phyloP scores from a whole-genome alignment of 2,113 vertebrate genomes.

The Petromus typicus region DNA sequence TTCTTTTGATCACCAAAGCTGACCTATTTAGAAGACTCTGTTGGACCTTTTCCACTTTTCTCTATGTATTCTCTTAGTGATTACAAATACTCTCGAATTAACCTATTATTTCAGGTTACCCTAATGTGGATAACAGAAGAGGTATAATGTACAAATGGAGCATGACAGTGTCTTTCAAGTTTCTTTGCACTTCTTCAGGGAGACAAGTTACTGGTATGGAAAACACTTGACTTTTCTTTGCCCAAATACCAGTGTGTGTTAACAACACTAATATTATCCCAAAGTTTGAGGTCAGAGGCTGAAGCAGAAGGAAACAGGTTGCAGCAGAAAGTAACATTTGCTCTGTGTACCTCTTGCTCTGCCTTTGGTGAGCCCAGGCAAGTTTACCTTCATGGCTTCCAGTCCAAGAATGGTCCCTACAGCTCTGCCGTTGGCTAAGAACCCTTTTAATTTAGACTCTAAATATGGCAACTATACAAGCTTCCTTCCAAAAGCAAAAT shows the following conservation, averaged over 20 bases:
- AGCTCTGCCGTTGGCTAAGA: not conserved
- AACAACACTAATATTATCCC: not conserved
- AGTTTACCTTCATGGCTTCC: not conserved
- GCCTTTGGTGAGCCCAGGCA: not conserved
- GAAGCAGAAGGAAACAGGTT: not conserved
- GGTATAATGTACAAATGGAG: not conserved
- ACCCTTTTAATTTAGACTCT: not conserved
- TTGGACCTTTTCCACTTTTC: not conserved
- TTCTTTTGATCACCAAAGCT: not conserved
- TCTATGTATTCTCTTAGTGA: not conserved
- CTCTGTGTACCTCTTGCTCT: not conserved
- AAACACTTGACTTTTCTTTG: not conserved
- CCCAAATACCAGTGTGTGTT: not conserved
- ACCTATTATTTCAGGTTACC: not conserved
- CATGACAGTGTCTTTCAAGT: not conserved
- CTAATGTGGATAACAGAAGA: no score
- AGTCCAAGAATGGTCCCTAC: not conserved
- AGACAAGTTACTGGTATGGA: not conserved
- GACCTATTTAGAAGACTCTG: not conserved
- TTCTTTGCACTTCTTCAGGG: not conserved
- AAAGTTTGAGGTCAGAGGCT: not conserved
- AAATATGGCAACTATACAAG: not conserved
- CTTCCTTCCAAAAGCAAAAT: not conserved
- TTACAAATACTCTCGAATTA: not conserved
- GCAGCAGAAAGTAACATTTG: not conserved